A percentile compares a stretch with the other conserved stretches of the same genome.
Evolutionary conservation across 2,888 invertebrate genomes (phyloP).

Genomic region (Parasteatoda lunata): DNA sequence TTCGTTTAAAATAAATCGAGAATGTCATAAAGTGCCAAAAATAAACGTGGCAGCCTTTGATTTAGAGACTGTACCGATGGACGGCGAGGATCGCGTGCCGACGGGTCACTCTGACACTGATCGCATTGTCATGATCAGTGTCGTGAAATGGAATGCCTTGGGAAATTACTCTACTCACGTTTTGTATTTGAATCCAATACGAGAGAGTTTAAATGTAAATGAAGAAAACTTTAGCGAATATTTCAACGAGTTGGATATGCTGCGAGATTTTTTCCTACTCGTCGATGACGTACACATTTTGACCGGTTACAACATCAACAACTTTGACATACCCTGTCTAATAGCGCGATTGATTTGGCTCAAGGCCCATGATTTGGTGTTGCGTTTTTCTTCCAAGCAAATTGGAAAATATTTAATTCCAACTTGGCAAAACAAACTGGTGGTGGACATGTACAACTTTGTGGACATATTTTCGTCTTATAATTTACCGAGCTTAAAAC

Average conservation of each 20-base stretch:
- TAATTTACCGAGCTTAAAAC: conserved; percentile 47
- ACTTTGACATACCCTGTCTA: too few relatives aligned
- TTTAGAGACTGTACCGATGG: too few relatives aligned
- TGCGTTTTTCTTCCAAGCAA: too few relatives aligned
- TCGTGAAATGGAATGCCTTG: conserved; percentile 10
- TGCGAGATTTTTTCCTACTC: too few relatives aligned
- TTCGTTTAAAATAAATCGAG: conserved; percentile 1
- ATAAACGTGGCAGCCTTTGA: conserved; percentile 13
- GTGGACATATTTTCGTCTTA: conserved; percentile 39
- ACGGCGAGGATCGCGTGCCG: conserved; percentile 18
- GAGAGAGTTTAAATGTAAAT: conserved; percentile 10
- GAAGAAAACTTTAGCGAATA: conserved; percentile 15
- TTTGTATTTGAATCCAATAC: conserved; percentile 26
- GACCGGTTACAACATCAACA: too few relatives aligned
- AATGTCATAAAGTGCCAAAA: conserved; percentile 5
- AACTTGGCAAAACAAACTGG: conserved; percentile 23
- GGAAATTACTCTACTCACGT: not conserved
- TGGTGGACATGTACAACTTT: conserved; percentile 35
- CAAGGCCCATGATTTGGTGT: too few relatives aligned
- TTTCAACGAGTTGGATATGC: conserved; percentile 12
- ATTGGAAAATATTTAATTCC: conserved; percentile 20
- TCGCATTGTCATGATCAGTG: conserved; percentile 42
- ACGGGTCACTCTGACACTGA: conserved; percentile 19
- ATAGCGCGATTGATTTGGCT: too few relatives aligned
- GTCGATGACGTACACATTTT: too few relatives aligned